Conservation (phyloP, 1,140 invertebrate genomes). For the Anastrepha obliqua region DNA sequence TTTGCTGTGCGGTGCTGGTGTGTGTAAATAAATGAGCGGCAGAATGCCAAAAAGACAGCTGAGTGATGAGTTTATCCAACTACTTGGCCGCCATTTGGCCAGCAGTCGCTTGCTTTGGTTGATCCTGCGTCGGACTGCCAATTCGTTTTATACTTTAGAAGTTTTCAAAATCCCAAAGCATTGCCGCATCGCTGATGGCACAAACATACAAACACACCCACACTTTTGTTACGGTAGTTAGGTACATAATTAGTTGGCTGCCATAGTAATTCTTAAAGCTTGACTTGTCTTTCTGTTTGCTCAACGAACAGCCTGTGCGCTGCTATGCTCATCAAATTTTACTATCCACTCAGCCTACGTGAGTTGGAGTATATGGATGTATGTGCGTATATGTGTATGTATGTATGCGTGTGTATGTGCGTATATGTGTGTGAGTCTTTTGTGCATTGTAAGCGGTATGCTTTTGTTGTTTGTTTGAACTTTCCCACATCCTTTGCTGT, state of each 20-base stretch:
- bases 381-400: not conserved
- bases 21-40: not conserved
- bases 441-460: not conserved
- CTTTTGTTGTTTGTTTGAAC: not conserved
- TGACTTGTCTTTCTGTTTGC: not conserved
- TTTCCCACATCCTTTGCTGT: not conserved
- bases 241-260: slow-evolving; percentile 9
- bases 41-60: slow-evolving; percentile 20
- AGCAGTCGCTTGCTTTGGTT: not conserved
- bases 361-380: not conserved
- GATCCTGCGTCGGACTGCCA: not conserved
- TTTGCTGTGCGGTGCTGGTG: not conserved
- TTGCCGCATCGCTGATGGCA: not conserved
- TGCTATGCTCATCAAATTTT: not conserved
- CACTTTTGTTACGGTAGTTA: not conserved
- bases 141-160: not conserved
- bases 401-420: too few relatives aligned
- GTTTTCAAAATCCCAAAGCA: not conserved
- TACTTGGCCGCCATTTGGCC: not conserved
- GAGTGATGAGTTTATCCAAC: slow-evolving; percentile 19
- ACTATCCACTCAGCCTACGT: not conserved
- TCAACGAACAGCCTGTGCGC: not conserved
- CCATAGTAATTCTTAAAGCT: not conserved
- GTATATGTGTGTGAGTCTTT: not conserved
- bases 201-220: not conserved